These are phyloP conservation scores for Schizothorax lantsangensis DNA, from an alignment of 2,797 vertebrate genomes.

Conservation along the genomic window DNA sequence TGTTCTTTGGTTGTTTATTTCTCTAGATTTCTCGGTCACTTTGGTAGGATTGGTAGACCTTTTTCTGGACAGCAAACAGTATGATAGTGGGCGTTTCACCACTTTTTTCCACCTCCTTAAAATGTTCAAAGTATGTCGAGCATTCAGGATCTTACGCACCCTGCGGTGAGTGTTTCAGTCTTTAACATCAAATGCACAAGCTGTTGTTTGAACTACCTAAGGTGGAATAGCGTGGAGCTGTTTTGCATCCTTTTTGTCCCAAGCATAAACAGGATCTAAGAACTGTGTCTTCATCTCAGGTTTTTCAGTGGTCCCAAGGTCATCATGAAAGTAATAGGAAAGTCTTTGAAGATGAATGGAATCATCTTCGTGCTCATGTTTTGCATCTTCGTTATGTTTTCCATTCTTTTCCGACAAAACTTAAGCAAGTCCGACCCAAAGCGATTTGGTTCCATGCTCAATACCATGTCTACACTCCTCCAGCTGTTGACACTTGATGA, in stretches of 20 bases:
- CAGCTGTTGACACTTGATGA: not conserved
- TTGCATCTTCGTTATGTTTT: not conserved
- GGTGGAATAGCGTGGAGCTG: not conserved
- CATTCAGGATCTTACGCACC: not conserved
- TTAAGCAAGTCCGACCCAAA: not conserved
- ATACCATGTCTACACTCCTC: not conserved
- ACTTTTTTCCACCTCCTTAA: not conserved
- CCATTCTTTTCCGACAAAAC: slow-evolving; percentile 1
- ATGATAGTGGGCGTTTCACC: not conserved
- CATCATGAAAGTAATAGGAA: not conserved
- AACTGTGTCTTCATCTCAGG: not conserved
- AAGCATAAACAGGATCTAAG: not conserved
- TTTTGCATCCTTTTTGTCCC: not conserved
- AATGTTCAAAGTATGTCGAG: slow-evolving; percentile 7
- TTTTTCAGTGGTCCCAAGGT: not conserved
- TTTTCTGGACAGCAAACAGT: not conserved
- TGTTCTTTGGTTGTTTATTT: not conserved
- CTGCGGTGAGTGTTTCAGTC: not conserved
- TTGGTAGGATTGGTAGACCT: not conserved
- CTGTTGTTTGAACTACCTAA: not conserved
- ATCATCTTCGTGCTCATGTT: not conserved
- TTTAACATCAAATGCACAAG: not conserved
- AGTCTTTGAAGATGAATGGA: slow-evolving; percentile 4
- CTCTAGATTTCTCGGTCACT: not conserved
- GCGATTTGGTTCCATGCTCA: not conserved